phyloP scores from a whole-genome alignment of 2,797 vertebrate genomes.

The Sebastes steindachneri region DNA sequence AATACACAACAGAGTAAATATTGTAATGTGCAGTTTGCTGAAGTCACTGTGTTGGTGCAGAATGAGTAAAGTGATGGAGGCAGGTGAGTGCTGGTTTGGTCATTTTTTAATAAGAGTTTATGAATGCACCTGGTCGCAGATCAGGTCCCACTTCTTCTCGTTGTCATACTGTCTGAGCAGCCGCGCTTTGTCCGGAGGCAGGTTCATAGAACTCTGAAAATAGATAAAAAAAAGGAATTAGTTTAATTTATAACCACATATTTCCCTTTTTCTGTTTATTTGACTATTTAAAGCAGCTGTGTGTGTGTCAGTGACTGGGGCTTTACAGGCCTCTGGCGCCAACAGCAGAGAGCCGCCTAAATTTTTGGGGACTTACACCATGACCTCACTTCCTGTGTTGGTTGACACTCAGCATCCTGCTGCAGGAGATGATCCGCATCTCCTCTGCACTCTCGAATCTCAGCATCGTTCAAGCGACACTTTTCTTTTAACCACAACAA shows the following conservation, averaged over 20 bases:
- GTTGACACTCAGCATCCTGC: constrained; percentile 76
- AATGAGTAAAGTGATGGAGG: background rate
- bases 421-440: constrained; percentile 64
- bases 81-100: background rate
- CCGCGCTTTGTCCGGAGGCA: constrained; percentile 92
- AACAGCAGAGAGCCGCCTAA: constrained; percentile 19
- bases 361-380: constrained; percentile 38
- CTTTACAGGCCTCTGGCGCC: constrained; percentile 40
- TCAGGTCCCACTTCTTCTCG: constrained; percentile 95
- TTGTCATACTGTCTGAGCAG: constrained; percentile 97
- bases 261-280: background rate
- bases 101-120: background rate
- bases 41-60: background rate
- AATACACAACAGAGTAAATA: constrained; percentile 26
- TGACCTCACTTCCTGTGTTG: constrained; percentile 83
- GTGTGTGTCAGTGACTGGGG: background rate
- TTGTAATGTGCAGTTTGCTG: background rate
- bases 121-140: constrained; percentile 89
- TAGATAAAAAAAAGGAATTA: background rate
- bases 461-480: constrained; percentile 3
- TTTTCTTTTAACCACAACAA: constrained; percentile 41
- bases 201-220: constrained; percentile 95
- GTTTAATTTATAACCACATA: constrained; percentile 10
- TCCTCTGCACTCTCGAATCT: constrained; percentile 39
- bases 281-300: constrained; percentile 14